Evolutionary conservation across 2,888 invertebrate genomes (phyloP).

Genomic region (Choreutis nemorana): DNA sequence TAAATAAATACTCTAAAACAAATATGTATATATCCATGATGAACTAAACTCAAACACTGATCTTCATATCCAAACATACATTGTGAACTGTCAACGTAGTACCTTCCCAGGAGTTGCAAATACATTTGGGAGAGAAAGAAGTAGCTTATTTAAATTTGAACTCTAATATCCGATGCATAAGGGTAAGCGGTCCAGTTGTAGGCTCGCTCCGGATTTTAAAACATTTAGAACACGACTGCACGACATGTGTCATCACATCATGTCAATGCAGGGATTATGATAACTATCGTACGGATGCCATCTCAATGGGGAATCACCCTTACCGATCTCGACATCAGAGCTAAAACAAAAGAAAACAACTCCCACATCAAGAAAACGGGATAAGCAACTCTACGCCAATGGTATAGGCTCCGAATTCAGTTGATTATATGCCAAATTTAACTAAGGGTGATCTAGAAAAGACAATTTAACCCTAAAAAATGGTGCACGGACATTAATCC

Average conservation of each 20-base stretch:
- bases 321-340: constrained; percentile 40
- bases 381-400: too few species aligned
- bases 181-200: constrained; percentile 16
- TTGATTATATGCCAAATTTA: too few species aligned
- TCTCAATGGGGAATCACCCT: constrained; percentile 63
- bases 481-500: constrained; percentile 61
- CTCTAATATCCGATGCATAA: constrained; percentile 21
- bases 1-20: constrained; percentile 34
- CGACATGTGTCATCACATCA: constrained; percentile 68
- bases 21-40: constrained; percentile 24
- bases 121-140: constrained; percentile 4
- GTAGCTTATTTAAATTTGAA: constrained; percentile 9
- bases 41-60: constrained; percentile 34
- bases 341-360: constrained; percentile 12
- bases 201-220: constrained; percentile 27
- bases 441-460: constrained; percentile 51
- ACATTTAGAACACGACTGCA: constrained; percentile 55
- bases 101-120: constrained; percentile 41
- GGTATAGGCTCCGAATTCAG: too few species aligned
- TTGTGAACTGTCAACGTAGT: constrained; percentile 44
- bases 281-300: constrained; percentile 63
- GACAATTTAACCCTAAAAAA: constrained; percentile 68
- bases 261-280: constrained; percentile 66
- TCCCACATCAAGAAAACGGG: constrained; percentile 11
- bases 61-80: constrained; percentile 50